Conservation (phyloP, 2,113 vertebrate genomes). For the Octodon degus region DNA sequence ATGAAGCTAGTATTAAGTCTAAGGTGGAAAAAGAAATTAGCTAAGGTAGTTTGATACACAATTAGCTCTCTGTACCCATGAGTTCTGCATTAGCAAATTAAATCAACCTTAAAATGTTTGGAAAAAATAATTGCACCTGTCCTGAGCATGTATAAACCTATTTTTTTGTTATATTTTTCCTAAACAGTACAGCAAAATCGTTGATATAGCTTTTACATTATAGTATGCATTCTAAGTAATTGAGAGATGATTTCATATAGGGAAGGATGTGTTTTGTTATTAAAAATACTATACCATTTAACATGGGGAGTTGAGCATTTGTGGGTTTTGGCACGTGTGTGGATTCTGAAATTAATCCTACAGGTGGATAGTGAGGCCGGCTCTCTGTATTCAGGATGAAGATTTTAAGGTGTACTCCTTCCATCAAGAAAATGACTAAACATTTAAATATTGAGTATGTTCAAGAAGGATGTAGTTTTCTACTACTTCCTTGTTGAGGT, state of each 20-base stretch:
- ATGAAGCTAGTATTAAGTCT: not conserved
- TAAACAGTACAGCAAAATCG: not conserved
- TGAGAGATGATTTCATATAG: not conserved
- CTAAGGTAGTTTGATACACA: not conserved
- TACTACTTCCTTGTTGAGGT: not conserved
- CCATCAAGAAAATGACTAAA: not conserved
- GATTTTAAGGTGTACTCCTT: not conserved
- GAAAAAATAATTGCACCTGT: not conserved
- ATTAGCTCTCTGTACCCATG: not conserved
- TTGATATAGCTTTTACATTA: not conserved
- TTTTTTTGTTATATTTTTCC: not conserved
- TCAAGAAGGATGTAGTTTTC: not conserved
- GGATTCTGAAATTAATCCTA: no score
- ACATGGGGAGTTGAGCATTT: not conserved
- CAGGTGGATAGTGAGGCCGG: rapidly evolving
- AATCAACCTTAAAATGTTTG: not conserved
- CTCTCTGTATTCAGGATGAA: not conserved
- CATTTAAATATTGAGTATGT: not conserved
- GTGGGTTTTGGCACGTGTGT: not conserved
- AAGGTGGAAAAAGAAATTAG: conserved; percentile 26
- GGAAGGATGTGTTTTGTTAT: no score
- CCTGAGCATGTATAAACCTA: not conserved
- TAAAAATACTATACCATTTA: not conserved
- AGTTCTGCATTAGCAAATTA: not conserved
- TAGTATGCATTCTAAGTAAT: not conserved